phyloP scores from a whole-genome alignment of 2,888 invertebrate species.

The Imbricaverruca yamaguchii region DNA sequence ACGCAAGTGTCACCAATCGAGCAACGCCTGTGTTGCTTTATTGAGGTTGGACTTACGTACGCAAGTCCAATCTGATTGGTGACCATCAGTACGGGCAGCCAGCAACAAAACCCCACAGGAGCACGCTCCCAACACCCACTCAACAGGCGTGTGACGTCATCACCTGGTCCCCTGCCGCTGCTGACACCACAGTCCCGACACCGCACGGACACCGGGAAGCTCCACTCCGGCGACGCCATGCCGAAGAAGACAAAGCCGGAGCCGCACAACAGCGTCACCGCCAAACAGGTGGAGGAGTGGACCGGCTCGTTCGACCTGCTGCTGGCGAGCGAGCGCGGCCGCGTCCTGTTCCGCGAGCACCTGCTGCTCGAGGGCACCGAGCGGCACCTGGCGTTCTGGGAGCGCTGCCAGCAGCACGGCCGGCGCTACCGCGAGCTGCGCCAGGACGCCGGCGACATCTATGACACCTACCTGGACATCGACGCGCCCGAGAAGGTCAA shows the following conservation, averaged over 20 bases:
- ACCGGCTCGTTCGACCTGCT: conserved; percentile 2
- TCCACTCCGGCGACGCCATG: not conserved
- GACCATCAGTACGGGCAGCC: too few species aligned
- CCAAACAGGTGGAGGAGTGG: conserved; percentile 6
- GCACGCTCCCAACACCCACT: not conserved
- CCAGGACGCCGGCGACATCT: not conserved
- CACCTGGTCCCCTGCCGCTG: too few species aligned
- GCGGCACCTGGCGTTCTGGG: conserved; percentile 14
- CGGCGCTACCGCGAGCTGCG: not conserved
- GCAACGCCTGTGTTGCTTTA: too few species aligned
- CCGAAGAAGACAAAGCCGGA: not conserved
- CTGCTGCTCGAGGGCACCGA: conserved; percentile 4
- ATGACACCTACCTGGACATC: not conserved
- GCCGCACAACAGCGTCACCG: not conserved
- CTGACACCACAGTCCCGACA: too few species aligned
- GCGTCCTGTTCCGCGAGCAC: conserved; percentile 12
- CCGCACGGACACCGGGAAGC: not conserved
- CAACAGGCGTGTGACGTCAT: too few species aligned
- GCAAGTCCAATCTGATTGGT: too few species aligned
- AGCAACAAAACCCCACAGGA: not conserved
- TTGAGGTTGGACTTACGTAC: too few species aligned
- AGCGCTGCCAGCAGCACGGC: not conserved
- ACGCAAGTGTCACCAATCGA: too few species aligned
- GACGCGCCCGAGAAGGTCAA: conserved; percentile 12
- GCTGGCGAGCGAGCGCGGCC: conserved; percentile 9